Percentiles rank a stretch among this genome's conserved stretches.
Evolutionary conservation across 2,888 invertebrate genomes (phyloP).

Genomic region (Melieria crassipennis): DNA sequence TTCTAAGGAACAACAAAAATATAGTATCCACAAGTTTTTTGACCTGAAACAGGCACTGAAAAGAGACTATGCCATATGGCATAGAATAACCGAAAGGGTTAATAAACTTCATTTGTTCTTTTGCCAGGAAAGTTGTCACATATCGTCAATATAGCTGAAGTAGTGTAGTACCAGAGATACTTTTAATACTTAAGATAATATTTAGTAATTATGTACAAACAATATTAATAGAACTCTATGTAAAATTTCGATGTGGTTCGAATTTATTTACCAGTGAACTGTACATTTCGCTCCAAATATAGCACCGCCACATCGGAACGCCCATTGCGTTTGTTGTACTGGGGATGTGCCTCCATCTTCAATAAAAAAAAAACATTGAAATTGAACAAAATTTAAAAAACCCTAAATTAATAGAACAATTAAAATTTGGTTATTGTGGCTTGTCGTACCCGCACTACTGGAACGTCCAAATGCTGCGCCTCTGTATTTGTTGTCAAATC

Average conservation of each 20-base stretch:
- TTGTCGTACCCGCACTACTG: constrained; percentile 66
- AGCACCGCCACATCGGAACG: constrained; percentile 84
- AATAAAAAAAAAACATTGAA: not conserved
- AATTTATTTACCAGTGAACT: constrained; percentile 68
- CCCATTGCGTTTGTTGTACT: constrained; percentile 64
- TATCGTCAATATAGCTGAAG: no score
- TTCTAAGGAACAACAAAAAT: no score
- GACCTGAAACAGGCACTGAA: no score
- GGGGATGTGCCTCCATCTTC: constrained; percentile 52
- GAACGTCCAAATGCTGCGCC: constrained; percentile 70
- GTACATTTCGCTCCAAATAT: constrained; percentile 69
- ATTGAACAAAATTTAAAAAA: not conserved
- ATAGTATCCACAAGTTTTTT: no score
- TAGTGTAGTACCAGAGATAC: no score
- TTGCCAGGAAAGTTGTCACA: no score
- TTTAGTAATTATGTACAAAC: no score
- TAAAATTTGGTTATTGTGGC: not conserved
- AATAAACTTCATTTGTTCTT: no score
- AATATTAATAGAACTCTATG: not conserved
- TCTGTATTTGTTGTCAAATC: constrained; percentile 73
- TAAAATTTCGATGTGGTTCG: not conserved
- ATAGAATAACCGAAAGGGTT: no score
- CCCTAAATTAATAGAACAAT: not conserved
- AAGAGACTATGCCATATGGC: no score
- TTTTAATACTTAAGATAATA: no score